Base-by-base conservation (phyloP, 2,113 vertebrate species). In the Archocentrus centrarchus region DNA sequence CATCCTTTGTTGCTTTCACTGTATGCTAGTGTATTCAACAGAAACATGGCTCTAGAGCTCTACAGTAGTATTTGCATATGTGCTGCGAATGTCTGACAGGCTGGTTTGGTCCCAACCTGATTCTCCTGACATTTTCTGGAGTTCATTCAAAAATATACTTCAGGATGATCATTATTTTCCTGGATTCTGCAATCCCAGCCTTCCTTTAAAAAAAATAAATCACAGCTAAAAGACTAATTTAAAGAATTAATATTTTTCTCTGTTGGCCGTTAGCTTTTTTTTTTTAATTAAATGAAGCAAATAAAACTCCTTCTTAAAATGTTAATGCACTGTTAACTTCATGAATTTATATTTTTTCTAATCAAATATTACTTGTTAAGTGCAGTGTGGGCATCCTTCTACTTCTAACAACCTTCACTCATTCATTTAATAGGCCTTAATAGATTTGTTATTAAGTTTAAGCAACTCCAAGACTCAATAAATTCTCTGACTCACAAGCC, bases 281-380 rank as follows among this genome's bases (percentile, higher is more conserved):
- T 5, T 35, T 35, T 35, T 35, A 6, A 50, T 50, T 50, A 17
- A 50, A 50, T 15, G 13, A 50, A 50, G 47, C 17, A 50, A 53
- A 53, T 53, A 18, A 53, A 58, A 55, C 27, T 55, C 17, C 7
- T 53, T 53, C 66, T 53, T 73, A 53, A 73, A 53, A 73, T 27
- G 47, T 53, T 13, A 50, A 50, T 70, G 22, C 15, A 70, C 41
- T 4, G 41, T 68, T 50, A 30, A 68, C 22, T 50, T 47, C 41
- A 30, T 68, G 18, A 17, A 11, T 5, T 0, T 0, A 44, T 44
- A 10, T 66, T 47, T 47, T 7, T 50, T 44, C 2, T 50, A 70
- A 70, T 70, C 0, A 70, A 68, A 50, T 30, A 70, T 24, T 50
- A 50, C 24, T 70, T 70, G 27, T 50, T 22, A 68, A 10, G 10